Evolutionary conservation across 2,797 vertebrate species (phyloP).

Genomic region (Okamejei kenojei): DNA sequence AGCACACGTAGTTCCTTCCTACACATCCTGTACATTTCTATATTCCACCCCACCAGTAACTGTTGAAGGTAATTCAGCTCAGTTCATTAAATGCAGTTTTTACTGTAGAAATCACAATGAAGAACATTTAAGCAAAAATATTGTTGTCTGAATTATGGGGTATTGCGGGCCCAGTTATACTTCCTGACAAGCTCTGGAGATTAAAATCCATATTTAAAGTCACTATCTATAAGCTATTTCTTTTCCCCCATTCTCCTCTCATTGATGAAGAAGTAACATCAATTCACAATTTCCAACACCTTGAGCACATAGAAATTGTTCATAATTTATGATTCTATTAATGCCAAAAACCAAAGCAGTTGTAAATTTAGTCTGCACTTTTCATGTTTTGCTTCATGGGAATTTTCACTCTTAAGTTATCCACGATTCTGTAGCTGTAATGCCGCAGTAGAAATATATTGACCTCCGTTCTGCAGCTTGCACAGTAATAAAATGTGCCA

Average conservation of each 20-base stretch:
- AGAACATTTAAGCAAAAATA: constrained; percentile 1
- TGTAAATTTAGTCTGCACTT: constrained; percentile 57
- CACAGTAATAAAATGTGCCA: not conserved
- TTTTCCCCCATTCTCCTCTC: too few relatives aligned
- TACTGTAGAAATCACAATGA: not conserved
- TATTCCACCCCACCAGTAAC: not conserved
- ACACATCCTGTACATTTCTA: too few relatives aligned
- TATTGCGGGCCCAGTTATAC: not conserved
- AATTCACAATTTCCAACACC: constrained; percentile 54
- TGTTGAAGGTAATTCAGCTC: not conserved
- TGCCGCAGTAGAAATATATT: not conserved
- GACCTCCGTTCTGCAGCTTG: not conserved
- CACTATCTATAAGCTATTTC: not conserved
- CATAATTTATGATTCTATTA: constrained; percentile 62
- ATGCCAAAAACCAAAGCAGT: constrained; percentile 58
- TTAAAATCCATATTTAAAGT: constrained; percentile 19
- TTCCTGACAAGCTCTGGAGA: not conserved
- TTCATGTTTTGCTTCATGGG: constrained; percentile 57
- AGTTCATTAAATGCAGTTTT: not conserved
- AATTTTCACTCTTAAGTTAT: constrained; percentile 37
- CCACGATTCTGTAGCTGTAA: not conserved
- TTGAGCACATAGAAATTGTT: constrained; percentile 50
- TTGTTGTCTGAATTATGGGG: not conserved
- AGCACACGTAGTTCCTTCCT: too few relatives aligned
- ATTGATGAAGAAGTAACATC: constrained; percentile 43